A percentile compares a stretch with the other conserved stretches of the same genome.
Evolutionary conservation across 2,113 vertebrate species (phyloP).

Genomic region (Heteronetta atricapilla): DNA sequence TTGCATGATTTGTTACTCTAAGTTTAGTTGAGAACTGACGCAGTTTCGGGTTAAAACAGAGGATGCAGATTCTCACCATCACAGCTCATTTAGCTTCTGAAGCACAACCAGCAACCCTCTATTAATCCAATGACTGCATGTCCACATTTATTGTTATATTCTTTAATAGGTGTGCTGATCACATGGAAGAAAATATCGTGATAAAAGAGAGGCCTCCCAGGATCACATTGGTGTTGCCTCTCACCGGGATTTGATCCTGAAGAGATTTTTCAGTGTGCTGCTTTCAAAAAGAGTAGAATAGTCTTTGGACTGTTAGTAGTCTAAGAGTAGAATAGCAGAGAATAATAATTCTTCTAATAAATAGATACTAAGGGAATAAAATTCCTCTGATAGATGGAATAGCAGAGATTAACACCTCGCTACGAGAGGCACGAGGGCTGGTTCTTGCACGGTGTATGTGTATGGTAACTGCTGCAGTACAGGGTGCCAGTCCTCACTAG

Average conservation of each 20-base stretch:
- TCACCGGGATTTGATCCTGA: neutral
- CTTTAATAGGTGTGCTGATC: neutral
- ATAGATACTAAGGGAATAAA: too few species aligned
- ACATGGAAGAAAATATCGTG: neutral
- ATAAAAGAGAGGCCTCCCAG: neutral
- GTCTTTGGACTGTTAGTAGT: too few species aligned
- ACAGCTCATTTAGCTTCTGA: neutral
- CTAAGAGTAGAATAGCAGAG: too few species aligned
- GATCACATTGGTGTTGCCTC: neutral
- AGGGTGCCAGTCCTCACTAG: rapidly evolving
- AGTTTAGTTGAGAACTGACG: neutral
- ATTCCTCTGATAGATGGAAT: neutral
- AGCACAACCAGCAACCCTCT: neutral
- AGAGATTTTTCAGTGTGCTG: neutral
- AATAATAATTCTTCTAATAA: too few species aligned
- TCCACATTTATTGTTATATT: neutral
- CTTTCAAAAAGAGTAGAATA: neutral
- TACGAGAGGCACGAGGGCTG: rapidly evolving
- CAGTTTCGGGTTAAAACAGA: neutral
- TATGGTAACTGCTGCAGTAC: rapidly evolving
- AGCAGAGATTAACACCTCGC: neutral
- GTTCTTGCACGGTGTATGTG: rapidly evolving
- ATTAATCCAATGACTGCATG: rapidly evolving
- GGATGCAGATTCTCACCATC: neutral
- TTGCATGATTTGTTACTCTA: neutral